Evolutionary conservation across 2,888 invertebrate species (phyloP).

Genomic region (Scotopteryx bipunctaria): DNA sequence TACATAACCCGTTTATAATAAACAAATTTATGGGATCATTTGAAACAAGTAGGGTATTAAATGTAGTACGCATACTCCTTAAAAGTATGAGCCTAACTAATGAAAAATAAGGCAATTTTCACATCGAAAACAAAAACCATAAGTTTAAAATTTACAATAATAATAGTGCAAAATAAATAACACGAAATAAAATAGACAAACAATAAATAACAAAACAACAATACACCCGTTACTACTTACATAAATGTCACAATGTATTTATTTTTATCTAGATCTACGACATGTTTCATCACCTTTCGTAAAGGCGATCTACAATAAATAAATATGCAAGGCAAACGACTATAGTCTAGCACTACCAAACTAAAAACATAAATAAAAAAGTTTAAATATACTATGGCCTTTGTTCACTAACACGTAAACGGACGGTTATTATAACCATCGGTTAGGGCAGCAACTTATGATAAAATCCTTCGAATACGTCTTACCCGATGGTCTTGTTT

Average conservation of each 20-base stretch:
- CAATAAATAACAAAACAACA: conserved; percentile 14
- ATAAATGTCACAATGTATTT: conserved; percentile 21
- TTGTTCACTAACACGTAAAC: conserved; percentile 5
- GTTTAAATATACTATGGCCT: not conserved
- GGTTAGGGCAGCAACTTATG: not conserved
- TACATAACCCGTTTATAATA: not conserved
- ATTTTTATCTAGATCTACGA: conserved; percentile 12
- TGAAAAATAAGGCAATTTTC: not conserved
- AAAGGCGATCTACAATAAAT: conserved; percentile 21
- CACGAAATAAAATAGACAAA: conserved; percentile 15
- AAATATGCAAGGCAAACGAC: conserved; percentile 20
- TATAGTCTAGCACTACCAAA: conserved; percentile 15
- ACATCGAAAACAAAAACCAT: not conserved
- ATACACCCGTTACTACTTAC: conserved; percentile 18
- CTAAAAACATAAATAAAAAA: conserved; percentile 5
- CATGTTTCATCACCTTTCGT: conserved; percentile 9
- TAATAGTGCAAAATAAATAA: conserved; percentile 5
- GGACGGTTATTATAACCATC: not conserved
- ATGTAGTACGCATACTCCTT: too few species aligned
- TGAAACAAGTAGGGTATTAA: too few species aligned
- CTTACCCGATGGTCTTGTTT: not conserved
- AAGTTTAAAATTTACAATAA: not conserved
- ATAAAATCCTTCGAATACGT: not conserved
- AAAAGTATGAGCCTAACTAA: too few species aligned
- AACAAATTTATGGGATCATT: too few species aligned